A percentile compares a stretch with the other conserved stretches of the same genome.
phyloP scores from a whole-genome alignment of 2,113 vertebrate species.

The Melanerpes formicivorus region DNA sequence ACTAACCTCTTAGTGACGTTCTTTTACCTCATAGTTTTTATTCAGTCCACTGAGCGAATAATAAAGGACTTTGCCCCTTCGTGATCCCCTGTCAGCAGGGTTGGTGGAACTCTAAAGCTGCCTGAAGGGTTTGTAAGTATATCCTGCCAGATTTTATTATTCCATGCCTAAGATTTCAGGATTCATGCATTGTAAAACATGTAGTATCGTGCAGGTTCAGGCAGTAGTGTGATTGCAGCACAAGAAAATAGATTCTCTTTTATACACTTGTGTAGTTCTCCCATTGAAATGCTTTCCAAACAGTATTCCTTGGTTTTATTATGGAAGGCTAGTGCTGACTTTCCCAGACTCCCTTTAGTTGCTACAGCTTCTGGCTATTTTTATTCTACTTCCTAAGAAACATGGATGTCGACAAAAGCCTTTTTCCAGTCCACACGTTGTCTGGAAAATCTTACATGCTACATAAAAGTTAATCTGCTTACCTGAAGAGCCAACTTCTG shows the following conservation, averaged over 20 bases:
- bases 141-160: not conserved
- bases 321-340: not conserved
- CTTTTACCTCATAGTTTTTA: not conserved
- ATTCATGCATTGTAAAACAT: not conserved
- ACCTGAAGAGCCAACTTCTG: slow-evolving; percentile 56
- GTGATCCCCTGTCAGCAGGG: not conserved
- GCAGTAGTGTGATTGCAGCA: not conserved
- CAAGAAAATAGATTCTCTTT: not conserved
- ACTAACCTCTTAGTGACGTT: not conserved
- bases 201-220: not conserved
- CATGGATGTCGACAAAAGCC: not conserved
- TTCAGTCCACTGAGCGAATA: not conserved
- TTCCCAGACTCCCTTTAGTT: not conserved
- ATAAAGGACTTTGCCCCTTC: not conserved
- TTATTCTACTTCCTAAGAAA: slow-evolving; percentile 21
- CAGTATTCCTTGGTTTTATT: not conserved
- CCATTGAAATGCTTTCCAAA: not conserved
- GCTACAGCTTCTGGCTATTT: not conserved
- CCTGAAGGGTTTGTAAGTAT: not conserved
- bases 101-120: slow-evolving; percentile 3
- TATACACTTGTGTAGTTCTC: not conserved
- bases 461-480: slow-evolving; percentile 47
- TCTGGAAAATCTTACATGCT: slow-evolving; percentile 50
- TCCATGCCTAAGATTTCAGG: not conserved
- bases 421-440: slow-evolving; percentile 41